phyloP scores from a whole-genome alignment of 2,113 vertebrate genomes.

The Hiodon alosoides region DNA sequence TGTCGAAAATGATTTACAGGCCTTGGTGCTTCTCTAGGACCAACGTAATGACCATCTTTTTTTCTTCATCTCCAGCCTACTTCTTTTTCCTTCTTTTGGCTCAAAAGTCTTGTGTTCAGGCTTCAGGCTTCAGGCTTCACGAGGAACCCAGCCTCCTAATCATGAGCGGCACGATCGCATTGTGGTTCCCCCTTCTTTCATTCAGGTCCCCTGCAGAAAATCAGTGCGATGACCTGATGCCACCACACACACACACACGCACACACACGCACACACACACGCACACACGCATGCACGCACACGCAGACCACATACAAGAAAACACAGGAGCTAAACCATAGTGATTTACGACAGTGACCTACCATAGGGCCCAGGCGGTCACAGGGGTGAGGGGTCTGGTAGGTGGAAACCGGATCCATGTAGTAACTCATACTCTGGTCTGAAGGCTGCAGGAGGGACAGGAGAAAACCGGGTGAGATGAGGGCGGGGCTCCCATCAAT shows the following conservation, averaged over 20 bases:
- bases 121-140: too few relatives aligned
- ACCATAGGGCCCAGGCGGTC: constrained; percentile 71
- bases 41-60: background rate
- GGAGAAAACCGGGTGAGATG: constrained; percentile 20
- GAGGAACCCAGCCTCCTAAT: too few relatives aligned
- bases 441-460: constrained; percentile 38
- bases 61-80: background rate
- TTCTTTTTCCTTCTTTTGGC: background rate
- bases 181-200: background rate
- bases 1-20: background rate
- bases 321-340: constrained; percentile 15
- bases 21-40: background rate
- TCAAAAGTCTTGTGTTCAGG: too few relatives aligned
- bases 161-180: too few relatives aligned
- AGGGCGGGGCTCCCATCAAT: constrained; percentile 47
- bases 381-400: constrained; percentile 61
- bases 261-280: constrained; percentile 27
- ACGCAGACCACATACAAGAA: constrained; percentile 30
- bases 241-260: background rate
- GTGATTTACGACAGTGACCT: constrained; percentile 69
- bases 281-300: constrained; percentile 33
- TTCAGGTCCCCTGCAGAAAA: background rate
- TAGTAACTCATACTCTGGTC: constrained; percentile 84
- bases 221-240: background rate
- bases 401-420: constrained; percentile 69